Percentiles rank a stretch among this genome's conserved stretches.
Evolutionary conservation across 2,888 invertebrate genomes (phyloP).

Genomic region (Helicoverpa assulta): DNA sequence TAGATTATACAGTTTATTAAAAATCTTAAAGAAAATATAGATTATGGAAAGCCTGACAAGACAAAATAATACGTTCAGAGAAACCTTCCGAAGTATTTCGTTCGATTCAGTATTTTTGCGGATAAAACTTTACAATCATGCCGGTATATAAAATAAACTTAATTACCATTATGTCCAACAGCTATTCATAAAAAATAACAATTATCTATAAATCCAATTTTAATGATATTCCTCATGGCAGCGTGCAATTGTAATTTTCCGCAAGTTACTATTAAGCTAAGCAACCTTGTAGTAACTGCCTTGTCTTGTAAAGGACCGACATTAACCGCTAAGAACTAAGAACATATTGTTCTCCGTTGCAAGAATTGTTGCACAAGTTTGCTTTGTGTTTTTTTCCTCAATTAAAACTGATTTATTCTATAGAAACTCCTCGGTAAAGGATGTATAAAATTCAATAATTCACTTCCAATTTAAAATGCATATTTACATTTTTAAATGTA

Average conservation of each 20-base stretch:
- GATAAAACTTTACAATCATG: no score
- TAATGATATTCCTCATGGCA: constrained; percentile 14
- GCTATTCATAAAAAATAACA: not conserved
- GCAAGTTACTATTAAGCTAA: constrained; percentile 31
- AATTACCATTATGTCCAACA: no score
- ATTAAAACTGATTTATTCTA: constrained; percentile 15
- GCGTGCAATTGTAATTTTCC: constrained; percentile 32
- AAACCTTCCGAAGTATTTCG: no score
- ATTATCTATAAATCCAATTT: constrained; percentile 2
- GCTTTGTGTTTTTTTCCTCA: constrained; percentile 45
- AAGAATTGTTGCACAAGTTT: constrained; percentile 27
- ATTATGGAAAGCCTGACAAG: no score
- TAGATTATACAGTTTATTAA: no score
- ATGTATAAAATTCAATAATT: no score
- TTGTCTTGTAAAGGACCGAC: constrained; percentile 29
- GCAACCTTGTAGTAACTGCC: constrained; percentile 41
- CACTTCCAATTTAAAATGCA: no score
- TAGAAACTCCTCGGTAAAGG: constrained; percentile 12
- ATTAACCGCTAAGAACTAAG: constrained; percentile 23
- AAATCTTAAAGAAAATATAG: no score
- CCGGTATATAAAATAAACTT: no score
- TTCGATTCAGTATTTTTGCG: no score
- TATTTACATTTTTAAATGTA: no score
- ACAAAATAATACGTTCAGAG: no score
- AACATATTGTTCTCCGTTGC: constrained; percentile 29